Conservation (phyloP, 1,140 invertebrate species). For the Zaprionus ghesquierei region DNA sequence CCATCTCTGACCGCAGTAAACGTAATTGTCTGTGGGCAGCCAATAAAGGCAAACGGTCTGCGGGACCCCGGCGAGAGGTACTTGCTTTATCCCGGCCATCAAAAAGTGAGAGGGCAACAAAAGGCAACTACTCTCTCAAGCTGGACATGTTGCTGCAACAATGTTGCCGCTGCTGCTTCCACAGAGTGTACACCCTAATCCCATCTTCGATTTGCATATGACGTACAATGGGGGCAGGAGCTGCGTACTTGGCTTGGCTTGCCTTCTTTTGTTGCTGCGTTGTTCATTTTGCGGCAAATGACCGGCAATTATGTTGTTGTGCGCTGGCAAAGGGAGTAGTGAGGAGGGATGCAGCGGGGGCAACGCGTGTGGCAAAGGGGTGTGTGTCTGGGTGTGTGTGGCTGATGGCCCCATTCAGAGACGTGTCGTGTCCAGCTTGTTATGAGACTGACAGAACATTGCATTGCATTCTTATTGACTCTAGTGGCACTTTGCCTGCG, state of each 20-base stretch:
- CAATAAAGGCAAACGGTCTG: conserved; percentile 70
- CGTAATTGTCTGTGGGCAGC: conserved; percentile 72
- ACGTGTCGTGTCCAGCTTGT: conserved; percentile 64
- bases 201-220: conserved; percentile 77
- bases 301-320: conserved; percentile 77
- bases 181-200: background rate
- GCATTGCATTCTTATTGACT: conserved; percentile 79
- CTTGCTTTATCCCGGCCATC: conserved; percentile 56
- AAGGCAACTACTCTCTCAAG: no score
- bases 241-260: conserved; percentile 6
- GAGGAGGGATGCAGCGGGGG: background rate
- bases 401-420: conserved; percentile 53
- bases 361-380: background rate
- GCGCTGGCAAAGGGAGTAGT: background rate
- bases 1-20: conserved; percentile 74
- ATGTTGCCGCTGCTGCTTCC: conserved; percentile 34
- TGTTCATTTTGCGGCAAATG: conserved; percentile 77
- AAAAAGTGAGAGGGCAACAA: conserved; percentile 39
- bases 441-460: conserved; percentile 60
- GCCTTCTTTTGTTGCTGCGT: conserved; percentile 2
- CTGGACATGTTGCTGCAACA: conserved; percentile 68
- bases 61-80: conserved; percentile 55
- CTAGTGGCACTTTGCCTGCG: conserved; percentile 61
- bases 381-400: conserved; percentile 27
- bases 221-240: conserved; percentile 38